A percentile compares a stretch with the other conserved stretches of the same genome.
These are phyloP conservation scores for Bicyclus anynana DNA, from an alignment of 1,140 invertebrate genomes.

Conservation along the genomic window DNA sequence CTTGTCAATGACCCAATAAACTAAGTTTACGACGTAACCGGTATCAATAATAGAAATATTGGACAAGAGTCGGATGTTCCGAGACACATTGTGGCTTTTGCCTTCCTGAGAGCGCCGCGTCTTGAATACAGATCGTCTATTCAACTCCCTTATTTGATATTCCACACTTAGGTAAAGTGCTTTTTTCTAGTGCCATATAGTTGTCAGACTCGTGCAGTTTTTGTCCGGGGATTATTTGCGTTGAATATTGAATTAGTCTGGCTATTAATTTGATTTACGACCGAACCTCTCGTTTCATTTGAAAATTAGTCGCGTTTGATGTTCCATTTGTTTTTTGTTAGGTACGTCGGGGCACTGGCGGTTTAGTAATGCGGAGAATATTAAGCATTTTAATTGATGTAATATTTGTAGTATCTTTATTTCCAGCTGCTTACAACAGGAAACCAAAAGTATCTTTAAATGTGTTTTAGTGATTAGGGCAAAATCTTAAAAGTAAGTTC, in stretches of 20 bases:
- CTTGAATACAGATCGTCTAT: conserved; percentile 46
- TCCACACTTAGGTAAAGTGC: conserved; percentile 42
- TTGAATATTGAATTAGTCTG: conserved; percentile 20
- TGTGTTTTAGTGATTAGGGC: no score
- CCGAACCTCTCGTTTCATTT: neutral
- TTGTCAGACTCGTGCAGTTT: conserved; percentile 31
- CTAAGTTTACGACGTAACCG: conserved; percentile 22
- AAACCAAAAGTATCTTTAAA: no score
- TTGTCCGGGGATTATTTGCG: conserved; percentile 16
- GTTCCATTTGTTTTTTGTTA: neutral
- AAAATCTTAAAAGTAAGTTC: no score
- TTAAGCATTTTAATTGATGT: neutral
- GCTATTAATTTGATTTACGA: conserved; percentile 13
- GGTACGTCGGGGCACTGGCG: neutral
- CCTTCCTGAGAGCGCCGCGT: conserved; percentile 46
- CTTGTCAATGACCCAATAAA: conserved; percentile 27
- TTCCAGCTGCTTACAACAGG: no score
- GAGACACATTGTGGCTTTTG: conserved; percentile 60
- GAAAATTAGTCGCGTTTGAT: conserved; percentile 6
- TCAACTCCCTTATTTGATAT: conserved; percentile 34
- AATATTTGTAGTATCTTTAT: no score
- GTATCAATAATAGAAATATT: conserved; percentile 61
- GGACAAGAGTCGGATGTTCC: conserved; percentile 53
- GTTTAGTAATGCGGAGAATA: neutral
- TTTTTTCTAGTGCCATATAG: conserved; percentile 40